Evolutionary conservation across 2,888 invertebrate species (phyloP), one percentile per base, ranked within the genome.

Genomic region (Microplitis manilae): DNA sequence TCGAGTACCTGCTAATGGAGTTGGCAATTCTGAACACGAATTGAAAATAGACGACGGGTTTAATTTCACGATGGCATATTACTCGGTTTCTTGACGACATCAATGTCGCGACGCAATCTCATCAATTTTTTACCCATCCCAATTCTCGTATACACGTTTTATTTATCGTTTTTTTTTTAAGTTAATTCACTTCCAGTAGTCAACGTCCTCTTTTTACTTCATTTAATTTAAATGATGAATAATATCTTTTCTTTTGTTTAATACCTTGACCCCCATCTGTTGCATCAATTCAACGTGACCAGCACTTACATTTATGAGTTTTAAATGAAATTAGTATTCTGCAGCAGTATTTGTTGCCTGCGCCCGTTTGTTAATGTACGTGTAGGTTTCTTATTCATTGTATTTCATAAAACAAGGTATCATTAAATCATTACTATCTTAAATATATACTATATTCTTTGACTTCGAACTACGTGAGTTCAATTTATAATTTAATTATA

Each of bases 261-360:
- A 30, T 76, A 70, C 72, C 77, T 76, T 77, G 77, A 67, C 61
- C 72, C 79, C 72, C 80, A 80, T 79, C 76, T 79, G 78, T 79
- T 80, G 79, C 79, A 76, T 78, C 78, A 74, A 65, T 65, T 65
- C 65, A 30, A 65, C 65, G 65, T 65, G 65, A 65, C 65, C 30
- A 65, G 38, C 65, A 65, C 65, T 8, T 13, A 65, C 65, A 65
- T 30, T 30, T 65, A 65, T 13, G 65, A 65, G 20, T 30, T 65
- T 30, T 7, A 8, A 65, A 65, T 6, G 6, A 65, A 65, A 65
- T 65, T 65, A 65, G 38, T 30, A 65, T 65, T 65, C 65, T 5
- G 38, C 17, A 30, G 30, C 7, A 20, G 65, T 65, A 30, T 8
- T 50, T 50, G 50, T 50, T 50, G 50, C 50, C 1, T 8, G 50